Evolutionary conservation across 2,888 invertebrate genomes (phyloP).

Genomic region (Trachelus stipa): DNA sequence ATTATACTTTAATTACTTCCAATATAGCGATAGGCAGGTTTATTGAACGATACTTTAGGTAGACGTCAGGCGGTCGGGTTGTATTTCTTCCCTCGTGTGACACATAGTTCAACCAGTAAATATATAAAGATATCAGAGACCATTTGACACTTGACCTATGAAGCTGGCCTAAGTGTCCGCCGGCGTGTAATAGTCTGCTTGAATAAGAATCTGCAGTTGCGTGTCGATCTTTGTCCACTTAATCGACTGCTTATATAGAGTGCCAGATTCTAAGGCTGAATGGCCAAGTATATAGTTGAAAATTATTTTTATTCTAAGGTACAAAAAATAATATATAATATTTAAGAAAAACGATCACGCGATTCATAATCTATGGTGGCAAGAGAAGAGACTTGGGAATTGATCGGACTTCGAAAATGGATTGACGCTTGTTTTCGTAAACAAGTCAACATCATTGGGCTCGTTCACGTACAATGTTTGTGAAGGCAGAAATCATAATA

Average conservation of each 20-base stretch:
- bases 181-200: conserved; percentile 36
- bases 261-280: background rate
- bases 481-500: conserved; percentile 25
- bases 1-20: background rate
- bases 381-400: background rate
- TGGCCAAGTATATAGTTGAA: background rate
- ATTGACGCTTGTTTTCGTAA: background rate
- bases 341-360: conserved; percentile 17
- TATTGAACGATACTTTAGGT: background rate
- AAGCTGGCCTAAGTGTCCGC: conserved; percentile 43
- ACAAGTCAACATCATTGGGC: background rate
- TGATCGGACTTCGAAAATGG: background rate
- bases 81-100: background rate
- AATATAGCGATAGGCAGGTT: background rate
- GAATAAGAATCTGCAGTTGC: conserved; percentile 36
- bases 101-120: conserved; percentile 2
- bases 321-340: background rate
- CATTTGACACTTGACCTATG: conserved; percentile 60
- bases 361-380: background rate
- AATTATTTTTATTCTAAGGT: background rate
- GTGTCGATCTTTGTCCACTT: conserved; percentile 34
- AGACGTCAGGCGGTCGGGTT: background rate
- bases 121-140: conserved; percentile 50
- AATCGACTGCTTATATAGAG: conserved; percentile 5
- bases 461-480: conserved; percentile 17